Percentiles rank a stretch among this genome's conserved stretches.
phyloP scores from a whole-genome alignment of 2,888 invertebrate species.

The Xanthorhoe spadicearia region DNA sequence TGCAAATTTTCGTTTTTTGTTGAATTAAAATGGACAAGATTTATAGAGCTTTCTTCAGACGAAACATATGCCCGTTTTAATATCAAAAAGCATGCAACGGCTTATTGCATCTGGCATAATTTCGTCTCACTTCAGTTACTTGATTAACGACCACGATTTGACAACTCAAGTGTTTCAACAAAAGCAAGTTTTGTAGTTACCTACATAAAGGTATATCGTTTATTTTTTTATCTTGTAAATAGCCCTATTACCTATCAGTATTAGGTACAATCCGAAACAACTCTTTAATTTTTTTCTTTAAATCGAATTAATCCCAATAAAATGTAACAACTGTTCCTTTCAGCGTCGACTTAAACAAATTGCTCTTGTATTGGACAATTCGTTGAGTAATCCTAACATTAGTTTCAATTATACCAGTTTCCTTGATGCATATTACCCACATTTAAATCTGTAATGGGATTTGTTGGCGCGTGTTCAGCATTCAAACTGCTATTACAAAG shows the following conservation, averaged over 20 bases:
- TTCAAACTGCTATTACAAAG: slow-evolving; percentile 59
- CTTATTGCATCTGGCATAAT: slow-evolving; percentile 42
- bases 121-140: slow-evolving; percentile 2
- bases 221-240: too few relatives aligned
- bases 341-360: slow-evolving; percentile 79
- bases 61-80: slow-evolving; percentile 48
- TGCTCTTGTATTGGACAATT: slow-evolving; percentile 82
- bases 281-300: slow-evolving; percentile 28
- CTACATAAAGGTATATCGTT: too few relatives aligned
- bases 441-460: slow-evolving; percentile 64
- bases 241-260: background rate
- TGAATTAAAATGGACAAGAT: slow-evolving; percentile 62
- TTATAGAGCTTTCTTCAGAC: slow-evolving; percentile 53
- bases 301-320: slow-evolving; percentile 65
- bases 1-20: slow-evolving; percentile 52
- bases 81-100: slow-evolving; percentile 48
- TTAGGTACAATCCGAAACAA: background rate
- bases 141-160: too few relatives aligned
- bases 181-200: background rate
- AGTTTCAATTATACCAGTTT: slow-evolving; percentile 82
- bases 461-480: slow-evolving; percentile 67
- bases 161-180: background rate
- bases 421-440: slow-evolving; percentile 70
- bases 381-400: slow-evolving; percentile 83
- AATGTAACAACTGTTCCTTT: slow-evolving; percentile 67